Percentiles rank a stretch among this genome's conserved stretches.
Conservation (phyloP, 2,797 vertebrate genomes). For the Echiichthys vipera region DNA sequence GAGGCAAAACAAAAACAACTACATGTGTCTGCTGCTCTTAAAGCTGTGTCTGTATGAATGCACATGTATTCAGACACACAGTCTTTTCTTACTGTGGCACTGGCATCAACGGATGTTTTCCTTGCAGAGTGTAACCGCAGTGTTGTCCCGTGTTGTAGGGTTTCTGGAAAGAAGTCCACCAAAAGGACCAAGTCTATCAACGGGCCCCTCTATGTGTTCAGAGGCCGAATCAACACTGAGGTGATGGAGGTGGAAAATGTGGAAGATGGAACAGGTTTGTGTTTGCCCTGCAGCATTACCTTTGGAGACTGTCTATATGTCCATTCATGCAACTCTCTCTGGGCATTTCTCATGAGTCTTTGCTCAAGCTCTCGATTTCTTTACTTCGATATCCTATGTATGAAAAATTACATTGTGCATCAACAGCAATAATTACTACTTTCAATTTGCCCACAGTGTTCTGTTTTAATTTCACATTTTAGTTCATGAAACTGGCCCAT, state of each 20-base stretch:
- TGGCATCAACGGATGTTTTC: conserved; percentile 67
- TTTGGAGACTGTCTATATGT: conserved; percentile 14
- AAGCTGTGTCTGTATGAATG: conserved; percentile 35
- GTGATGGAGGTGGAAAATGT: conserved; percentile 99
- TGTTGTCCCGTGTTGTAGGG: conserved; percentile 84
- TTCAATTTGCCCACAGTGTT: conserved; percentile 4
- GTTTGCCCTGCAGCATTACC: conserved; percentile 80
- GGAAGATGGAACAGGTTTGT: conserved; percentile 98
- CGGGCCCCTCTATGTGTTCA: conserved; percentile 94
- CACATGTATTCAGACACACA: conserved; percentile 38
- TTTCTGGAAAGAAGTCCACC: conserved; percentile 95
- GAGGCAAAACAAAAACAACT: conserved; percentile 37
- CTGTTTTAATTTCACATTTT: not conserved
- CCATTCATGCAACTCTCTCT: conserved; percentile 27
- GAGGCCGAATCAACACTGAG: conserved; percentile 96
- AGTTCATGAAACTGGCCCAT: conserved; percentile 3
- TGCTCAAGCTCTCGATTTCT: not conserved
- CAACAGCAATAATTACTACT: not conserved
- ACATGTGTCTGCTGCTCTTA: conserved; percentile 21
- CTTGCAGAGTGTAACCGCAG: conserved; percentile 54
- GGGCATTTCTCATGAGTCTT: not conserved
- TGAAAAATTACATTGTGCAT: not conserved
- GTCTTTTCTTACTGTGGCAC: conserved; percentile 32
- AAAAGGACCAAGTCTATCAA: conserved; percentile 98
- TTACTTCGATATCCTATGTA: not conserved